Conservation (phyloP, 1,140 invertebrate genomes). For the Danaus plexippus region DNA sequence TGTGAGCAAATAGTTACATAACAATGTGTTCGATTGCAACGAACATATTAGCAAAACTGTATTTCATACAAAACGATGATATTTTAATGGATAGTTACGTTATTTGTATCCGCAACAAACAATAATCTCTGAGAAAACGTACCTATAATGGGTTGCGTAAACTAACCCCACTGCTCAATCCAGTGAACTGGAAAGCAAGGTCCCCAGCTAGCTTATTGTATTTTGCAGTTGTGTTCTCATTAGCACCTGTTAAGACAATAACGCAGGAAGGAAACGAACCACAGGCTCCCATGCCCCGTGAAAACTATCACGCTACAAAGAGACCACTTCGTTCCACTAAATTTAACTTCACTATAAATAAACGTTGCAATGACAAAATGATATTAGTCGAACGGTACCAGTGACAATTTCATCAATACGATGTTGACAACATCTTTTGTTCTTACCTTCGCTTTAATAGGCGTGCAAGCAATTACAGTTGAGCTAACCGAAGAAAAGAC, state of each 20-base stretch:
- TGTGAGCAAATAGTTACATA: too few species aligned
- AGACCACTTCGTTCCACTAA: slow-evolving; percentile 59
- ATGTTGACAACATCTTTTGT: slow-evolving; percentile 51
- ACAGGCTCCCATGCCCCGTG: slow-evolving; percentile 37
- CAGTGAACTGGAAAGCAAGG: slow-evolving; percentile 69
- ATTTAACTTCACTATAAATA: slow-evolving; percentile 66
- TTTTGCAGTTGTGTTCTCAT: slow-evolving; percentile 59
- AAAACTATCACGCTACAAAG: slow-evolving; percentile 64
- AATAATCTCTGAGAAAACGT: slow-evolving; percentile 47
- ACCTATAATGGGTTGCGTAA: slow-evolving; percentile 57
- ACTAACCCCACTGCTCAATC: slow-evolving; percentile 50
- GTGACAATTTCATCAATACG: slow-evolving; percentile 47
- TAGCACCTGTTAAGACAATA: slow-evolving; percentile 66
- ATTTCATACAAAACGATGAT: too few species aligned
- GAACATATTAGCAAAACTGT: too few species aligned
- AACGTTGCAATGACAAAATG: slow-evolving; percentile 52
- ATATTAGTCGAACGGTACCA: slow-evolving; percentile 53
- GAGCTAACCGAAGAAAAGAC: slow-evolving; percentile 57
- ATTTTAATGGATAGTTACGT: too few species aligned
- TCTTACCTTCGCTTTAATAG: slow-evolving; percentile 31
- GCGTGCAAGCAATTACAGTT: slow-evolving; percentile 38
- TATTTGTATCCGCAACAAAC: background rate
- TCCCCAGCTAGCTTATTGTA: slow-evolving; percentile 58
- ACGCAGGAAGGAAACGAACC: slow-evolving; percentile 65
- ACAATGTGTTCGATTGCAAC: too few species aligned